Base-by-base conservation (phyloP, 1,140 invertebrate species). In the Oedothorax gibbosus region DNA sequence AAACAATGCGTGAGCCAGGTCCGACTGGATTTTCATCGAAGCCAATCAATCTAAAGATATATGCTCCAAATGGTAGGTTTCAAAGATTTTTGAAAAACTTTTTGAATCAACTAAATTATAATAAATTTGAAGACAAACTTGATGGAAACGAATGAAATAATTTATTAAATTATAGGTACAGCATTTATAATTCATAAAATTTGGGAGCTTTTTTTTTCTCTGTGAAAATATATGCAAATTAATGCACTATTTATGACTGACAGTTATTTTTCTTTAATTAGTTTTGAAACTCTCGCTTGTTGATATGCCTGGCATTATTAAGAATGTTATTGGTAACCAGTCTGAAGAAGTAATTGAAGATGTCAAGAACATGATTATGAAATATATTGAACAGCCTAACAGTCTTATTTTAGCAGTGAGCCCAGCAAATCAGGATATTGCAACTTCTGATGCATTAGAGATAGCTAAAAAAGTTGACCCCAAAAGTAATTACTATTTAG, bases 381-480 rank as follows among this genome's bases (percentile, higher is more conserved):
- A 97, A 89, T 98, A 97, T 91, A 98, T 98, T 86, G 93, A 93
- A 86, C 94, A 96, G 87, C 96, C 98, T 88, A 97, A 96, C 77
- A 98, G 96, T 90, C 93, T 98, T 66, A 97, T 98, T 90, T 92
- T 98, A 88, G 97, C 97, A 79, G 97, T 98, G 15, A 98, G 97
- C n/a, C 96, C 97, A 72, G 97, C 97, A 83, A 98, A 98, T 90
- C 96, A 96, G 83, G 97, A 98, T 93, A 93, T 98, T 90, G 97
- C 97, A 60, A 98, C 97, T 89, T 98, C 96, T 72, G 97, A 98
- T 93, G 96, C 97, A 76, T 91, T 98, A 6, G 97, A 98, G 91
- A 92, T 98, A 90, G 95, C 97, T 89, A 97, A 97, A 91, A 95
- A 97, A 91, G 95, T 96, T 54, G 97, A 98, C 92, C 95, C 94